phyloP scores from a whole-genome alignment of 2,113 vertebrate genomes.

The Microtus richardsoni region DNA sequence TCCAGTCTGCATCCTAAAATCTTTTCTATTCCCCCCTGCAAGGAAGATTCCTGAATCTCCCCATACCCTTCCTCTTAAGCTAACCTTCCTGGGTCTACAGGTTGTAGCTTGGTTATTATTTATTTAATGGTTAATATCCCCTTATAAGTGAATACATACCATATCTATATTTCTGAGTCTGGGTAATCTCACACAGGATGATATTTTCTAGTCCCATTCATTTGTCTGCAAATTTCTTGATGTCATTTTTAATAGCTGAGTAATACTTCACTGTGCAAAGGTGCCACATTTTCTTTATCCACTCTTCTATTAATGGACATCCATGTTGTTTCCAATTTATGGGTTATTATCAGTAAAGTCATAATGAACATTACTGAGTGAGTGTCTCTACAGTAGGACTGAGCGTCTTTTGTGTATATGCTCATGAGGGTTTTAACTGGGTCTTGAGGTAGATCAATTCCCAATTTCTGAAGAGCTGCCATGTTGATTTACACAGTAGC shows the following conservation, averaged over 20 bases:
- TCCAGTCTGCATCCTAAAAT: neutral
- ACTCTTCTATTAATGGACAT: neutral
- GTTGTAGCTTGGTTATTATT: neutral
- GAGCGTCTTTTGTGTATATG: neutral
- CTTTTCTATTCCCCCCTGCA: neutral
- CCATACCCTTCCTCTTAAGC: neutral
- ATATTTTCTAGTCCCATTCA: neutral
- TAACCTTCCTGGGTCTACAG: neutral
- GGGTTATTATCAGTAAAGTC: neutral
- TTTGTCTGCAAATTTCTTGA: neutral
- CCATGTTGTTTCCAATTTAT: neutral
- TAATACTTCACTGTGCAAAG: neutral
- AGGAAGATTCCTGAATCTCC: neutral
- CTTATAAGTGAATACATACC: neutral
- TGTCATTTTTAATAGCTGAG: neutral
- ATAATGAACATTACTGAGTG: neutral
- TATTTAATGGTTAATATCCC: neutral
- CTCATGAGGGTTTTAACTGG: neutral
- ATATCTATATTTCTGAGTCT: neutral
- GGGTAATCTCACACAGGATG: neutral
- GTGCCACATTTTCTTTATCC: neutral
- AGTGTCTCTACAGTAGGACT: neutral
- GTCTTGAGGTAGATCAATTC: neutral
- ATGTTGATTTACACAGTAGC: neutral
- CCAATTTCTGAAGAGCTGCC: neutral